Percentiles rank a stretch among this genome's conserved stretches.
Evolutionary conservation across 2,113 vertebrate genomes (phyloP).

Genomic region (Colaptes auratus): DNA sequence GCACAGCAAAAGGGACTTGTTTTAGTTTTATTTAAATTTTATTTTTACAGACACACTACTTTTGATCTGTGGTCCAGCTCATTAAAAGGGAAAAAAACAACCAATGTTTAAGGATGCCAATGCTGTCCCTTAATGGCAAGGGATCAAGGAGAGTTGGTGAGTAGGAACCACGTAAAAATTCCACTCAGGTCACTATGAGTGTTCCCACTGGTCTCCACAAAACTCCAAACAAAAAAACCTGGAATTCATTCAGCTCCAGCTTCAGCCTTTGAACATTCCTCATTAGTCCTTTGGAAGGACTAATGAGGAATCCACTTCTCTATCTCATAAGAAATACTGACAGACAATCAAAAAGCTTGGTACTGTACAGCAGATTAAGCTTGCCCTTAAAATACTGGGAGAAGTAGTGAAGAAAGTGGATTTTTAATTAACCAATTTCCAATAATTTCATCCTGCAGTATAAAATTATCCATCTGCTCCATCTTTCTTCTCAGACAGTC

Average conservation of each 20-base stretch:
- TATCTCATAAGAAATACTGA: not conserved
- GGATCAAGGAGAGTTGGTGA: not conserved
- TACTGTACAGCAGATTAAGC: not conserved
- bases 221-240: not conserved
- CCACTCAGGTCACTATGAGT: not conserved
- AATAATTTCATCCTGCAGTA: not conserved
- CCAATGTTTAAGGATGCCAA: not conserved
- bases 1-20: not conserved
- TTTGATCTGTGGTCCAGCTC: not conserved
- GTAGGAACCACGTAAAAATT: not conserved
- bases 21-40: not conserved
- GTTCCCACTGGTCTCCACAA: not conserved
- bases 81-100: not conserved
- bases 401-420: not conserved
- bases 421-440: not conserved
- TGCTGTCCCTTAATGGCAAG: not conserved
- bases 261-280: not conserved
- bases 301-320: not conserved
- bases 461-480: not conserved
- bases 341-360: not conserved
- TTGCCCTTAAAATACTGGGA: not conserved
- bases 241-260: not conserved
- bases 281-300: not conserved
- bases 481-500: not conserved
- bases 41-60: not conserved